Evolutionary conservation across 2,113 vertebrate species (phyloP).

Genomic region (Microcebus ravelobensis): DNA sequence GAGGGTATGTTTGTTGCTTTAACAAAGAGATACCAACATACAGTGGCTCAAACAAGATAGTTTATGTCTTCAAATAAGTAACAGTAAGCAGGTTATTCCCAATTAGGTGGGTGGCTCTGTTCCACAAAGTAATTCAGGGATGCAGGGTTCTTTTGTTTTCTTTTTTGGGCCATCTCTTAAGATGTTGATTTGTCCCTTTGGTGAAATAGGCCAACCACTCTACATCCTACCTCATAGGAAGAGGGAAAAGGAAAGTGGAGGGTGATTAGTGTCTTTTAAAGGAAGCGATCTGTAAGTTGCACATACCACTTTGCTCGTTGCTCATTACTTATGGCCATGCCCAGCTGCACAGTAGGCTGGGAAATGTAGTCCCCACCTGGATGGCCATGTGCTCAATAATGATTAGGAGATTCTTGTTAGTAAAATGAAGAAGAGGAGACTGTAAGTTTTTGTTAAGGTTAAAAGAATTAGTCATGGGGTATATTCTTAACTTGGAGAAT

Average conservation of each 20-base stretch:
- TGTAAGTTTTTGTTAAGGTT: background rate
- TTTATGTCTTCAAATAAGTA: background rate
- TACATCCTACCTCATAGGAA: background rate
- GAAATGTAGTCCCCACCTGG: background rate
- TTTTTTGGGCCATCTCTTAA: background rate
- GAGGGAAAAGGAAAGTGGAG: background rate
- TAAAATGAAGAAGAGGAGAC: slow-evolving; percentile 15
- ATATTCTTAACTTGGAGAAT: background rate
- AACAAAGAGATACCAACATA: background rate
- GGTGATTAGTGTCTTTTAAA: background rate
- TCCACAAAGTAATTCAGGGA: background rate
- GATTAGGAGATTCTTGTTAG: background rate
- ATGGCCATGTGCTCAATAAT: background rate
- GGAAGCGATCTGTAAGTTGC: background rate
- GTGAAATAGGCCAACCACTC: background rate
- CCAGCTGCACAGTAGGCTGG: background rate
- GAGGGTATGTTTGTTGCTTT: background rate
- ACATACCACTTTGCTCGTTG: background rate
- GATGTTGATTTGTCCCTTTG: background rate
- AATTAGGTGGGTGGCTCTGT: background rate
- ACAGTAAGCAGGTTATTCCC: background rate
- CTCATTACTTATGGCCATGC: background rate
- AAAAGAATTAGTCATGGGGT: background rate
- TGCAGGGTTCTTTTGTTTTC: background rate
- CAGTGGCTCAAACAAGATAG: background rate